Conservation (phyloP, 1,140 invertebrate genomes). For the Drosophila erecta region DNA sequence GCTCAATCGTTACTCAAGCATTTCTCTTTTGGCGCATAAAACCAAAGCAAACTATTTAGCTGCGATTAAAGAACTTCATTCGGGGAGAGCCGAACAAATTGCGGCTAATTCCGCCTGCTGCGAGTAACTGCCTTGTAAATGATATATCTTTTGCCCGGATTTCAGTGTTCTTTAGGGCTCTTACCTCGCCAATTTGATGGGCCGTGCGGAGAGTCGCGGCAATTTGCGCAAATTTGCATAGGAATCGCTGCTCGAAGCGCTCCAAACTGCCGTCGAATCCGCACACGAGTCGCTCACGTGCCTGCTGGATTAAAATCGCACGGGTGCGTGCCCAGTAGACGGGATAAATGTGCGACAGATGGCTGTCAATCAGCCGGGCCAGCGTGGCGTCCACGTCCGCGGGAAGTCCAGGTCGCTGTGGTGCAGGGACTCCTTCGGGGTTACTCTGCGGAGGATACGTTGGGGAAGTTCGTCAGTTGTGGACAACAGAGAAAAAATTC, state of each 20-base stretch:
- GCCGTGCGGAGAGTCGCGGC: slow-evolving; percentile 85
- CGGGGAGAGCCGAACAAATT: slow-evolving; percentile 19
- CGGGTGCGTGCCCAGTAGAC: slow-evolving; percentile 86
- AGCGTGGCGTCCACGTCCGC: slow-evolving; percentile 53
- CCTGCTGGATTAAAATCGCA: slow-evolving; percentile 88
- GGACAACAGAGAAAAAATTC: background rate
- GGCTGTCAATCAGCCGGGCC: slow-evolving; percentile 86
- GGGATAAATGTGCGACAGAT: slow-evolving; percentile 87
- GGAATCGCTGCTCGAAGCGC: slow-evolving; percentile 88
- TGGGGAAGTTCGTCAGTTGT: background rate
- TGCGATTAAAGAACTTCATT: slow-evolving; percentile 32
- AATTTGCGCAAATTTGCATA: slow-evolving; percentile 87
- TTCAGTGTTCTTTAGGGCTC: slow-evolving; percentile 44
- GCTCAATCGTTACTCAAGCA: slow-evolving; percentile 16
- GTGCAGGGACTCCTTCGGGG: background rate
- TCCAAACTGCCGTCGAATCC: slow-evolving; percentile 88
- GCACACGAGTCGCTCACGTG: slow-evolving; percentile 88
- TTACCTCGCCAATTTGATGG: slow-evolving; percentile 80
- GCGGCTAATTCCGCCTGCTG: slow-evolving; percentile 33
- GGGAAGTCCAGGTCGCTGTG: slow-evolving; percentile 4
- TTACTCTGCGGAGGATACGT: slow-evolving; percentile 3
- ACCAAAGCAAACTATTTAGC: slow-evolving; percentile 41
- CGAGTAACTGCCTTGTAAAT: slow-evolving; percentile 26
- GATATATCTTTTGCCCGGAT: slow-evolving; percentile 32
- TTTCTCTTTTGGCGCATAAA: slow-evolving; percentile 17